Evolutionary conservation across 2,888 invertebrate genomes (phyloP), one percentile per base, ranked within the genome.

Genomic region (Brachynemurus nebulosus): DNA sequence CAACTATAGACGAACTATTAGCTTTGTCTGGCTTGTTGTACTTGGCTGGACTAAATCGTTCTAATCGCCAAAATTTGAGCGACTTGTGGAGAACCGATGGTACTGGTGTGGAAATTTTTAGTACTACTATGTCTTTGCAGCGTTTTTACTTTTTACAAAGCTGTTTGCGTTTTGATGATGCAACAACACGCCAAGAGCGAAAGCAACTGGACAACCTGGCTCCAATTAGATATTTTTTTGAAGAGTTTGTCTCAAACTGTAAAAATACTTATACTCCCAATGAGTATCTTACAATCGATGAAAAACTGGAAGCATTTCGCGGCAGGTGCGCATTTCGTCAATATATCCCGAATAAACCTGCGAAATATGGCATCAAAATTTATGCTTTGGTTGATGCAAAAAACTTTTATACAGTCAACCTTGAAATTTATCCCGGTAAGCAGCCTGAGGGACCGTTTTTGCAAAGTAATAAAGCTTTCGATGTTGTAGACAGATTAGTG

Each of bases 261-360:
- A 48, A 52, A 48, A 35, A 46, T 9, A 40, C 35, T 44, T 51
- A 50, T 38, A 41, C 25, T 45, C 38, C 45, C 23, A 50, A 51
- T 38, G 45, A 50, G 47, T 47, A 47, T 48, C 48, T 54, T 8
- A 56, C 51, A 40, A 40, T 52, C 23, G 52, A 54, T 45, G 51
- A 51, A 45, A 51, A 48, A 45, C 44, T 55, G 25, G 44, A 47
- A 38, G 48, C 51, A 9, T 54, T 55, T 43, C 47, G 52, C 42
- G 55, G 54, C 33, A 42, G 51, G 8, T 57, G 57, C 11, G 12
- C 42, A 50, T 34, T 40, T 44, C 42, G 48, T 45, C 17, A 36
- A 48, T 12, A 53, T 52, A 30, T 54, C 16, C 54, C 57, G 6
- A 47, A 48, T 11, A 55, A 59, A 45, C 53, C 56, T 12, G 48